Base-by-base conservation (phyloP, 64 coral and sea anemone species). In the Porites australiensis region DNA sequence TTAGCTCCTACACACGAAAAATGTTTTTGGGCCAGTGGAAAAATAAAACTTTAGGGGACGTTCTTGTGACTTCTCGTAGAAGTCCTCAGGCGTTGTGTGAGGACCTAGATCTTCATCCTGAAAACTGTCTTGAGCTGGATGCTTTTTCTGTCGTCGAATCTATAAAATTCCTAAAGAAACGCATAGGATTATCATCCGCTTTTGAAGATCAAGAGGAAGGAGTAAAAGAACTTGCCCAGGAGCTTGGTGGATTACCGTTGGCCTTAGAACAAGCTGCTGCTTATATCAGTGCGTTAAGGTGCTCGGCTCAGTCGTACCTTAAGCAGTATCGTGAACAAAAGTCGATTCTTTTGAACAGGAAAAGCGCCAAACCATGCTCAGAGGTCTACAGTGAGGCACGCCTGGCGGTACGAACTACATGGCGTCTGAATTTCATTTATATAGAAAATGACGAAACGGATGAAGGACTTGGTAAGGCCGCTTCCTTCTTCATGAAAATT, bases 231-330 rank as follows among this genome's bases (percentile, higher is more conserved):
- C 46, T 87, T 19, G 18, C 23, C 45, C 2, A 71, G 52, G 74
- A 93, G 50, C 74, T 93, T 16, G 91, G 91, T 14, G 54, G 62
- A 59, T 66, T 93, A 27, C 91, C 91, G 15, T 57, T 93, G 21
- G 91, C 91, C 9, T 88, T 93, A 37, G 91, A 93, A 16, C 91
- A 93, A 80, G 91, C 91, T 15, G 72, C 72, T 10, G 83, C 91
- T 21, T 88, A 87, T 22, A 79, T 93, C 13, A 18, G 57, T 20
- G 8, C 58, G 2, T 46, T 84, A 0, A 55, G 58, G 2, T 87
- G 72, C 19, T 57, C 91, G 19, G 78, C 72, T 54, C 44, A 61
- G 13, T 14, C 18, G 3, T 93, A 93, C 21, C 63, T 92, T 12
- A 9, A 64, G 50, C 77, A 92, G 44, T 92, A 76, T 70, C 55